Evolutionary conservation across 2,797 vertebrate species (phyloP).

Genomic region (Phataginus tricuspis): DNA sequence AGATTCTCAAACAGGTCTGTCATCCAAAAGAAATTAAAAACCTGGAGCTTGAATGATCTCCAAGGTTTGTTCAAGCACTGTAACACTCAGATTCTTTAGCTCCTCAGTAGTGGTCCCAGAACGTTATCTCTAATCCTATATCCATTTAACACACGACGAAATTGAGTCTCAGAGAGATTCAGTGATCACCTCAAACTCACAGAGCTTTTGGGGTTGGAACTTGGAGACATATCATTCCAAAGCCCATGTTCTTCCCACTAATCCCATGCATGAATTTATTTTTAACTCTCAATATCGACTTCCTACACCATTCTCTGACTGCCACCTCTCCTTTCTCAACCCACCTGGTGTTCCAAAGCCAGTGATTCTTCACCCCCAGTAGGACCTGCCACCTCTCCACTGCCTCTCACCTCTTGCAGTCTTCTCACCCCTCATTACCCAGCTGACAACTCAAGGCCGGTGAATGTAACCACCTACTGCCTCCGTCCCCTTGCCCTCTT

Average conservation of each 20-base stretch:
- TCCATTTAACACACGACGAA: neutral
- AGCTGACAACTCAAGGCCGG: neutral
- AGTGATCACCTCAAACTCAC: neutral
- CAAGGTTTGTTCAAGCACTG: neutral
- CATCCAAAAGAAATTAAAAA: slow-evolving; percentile 19
- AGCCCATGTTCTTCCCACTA: neutral
- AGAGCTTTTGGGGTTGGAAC: slow-evolving; percentile 25
- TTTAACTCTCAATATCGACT: neutral
- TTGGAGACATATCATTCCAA: neutral
- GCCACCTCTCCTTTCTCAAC: neutral
- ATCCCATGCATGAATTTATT: neutral
- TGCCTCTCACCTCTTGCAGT: neutral
- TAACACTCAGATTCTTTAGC: neutral
- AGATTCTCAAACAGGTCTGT: neutral
- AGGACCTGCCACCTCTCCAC: neutral
- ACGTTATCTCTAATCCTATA: neutral
- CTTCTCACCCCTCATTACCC: neutral
- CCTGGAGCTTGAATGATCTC: neutral
- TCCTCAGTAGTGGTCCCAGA: neutral
- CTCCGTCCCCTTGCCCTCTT: neutral
- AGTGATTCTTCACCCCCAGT: neutral
- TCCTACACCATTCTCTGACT: neutral
- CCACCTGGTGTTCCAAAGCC: neutral
- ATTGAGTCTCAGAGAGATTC: neutral
- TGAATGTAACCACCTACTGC: neutral